Evolutionary conservation across 2,888 invertebrate species (phyloP).

Genomic region (Ypsolopha sequella): DNA sequence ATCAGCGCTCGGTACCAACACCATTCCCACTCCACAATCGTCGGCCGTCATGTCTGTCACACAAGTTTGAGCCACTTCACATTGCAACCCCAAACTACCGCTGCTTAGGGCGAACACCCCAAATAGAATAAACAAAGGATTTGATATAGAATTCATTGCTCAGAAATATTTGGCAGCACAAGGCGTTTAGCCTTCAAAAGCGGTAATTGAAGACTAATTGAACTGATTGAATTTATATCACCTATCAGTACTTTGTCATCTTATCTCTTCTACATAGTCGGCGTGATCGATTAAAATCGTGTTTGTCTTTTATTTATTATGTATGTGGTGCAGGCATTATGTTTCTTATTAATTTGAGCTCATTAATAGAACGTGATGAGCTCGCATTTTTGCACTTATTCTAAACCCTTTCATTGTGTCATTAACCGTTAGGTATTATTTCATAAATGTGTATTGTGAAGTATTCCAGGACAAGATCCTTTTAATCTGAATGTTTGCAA

Average conservation of each 20-base stretch:
- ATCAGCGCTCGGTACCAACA: conserved; percentile 24
- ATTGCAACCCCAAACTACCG: conserved; percentile 14
- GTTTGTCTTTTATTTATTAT: not conserved
- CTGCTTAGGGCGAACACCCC: not conserved
- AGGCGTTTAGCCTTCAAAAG: not conserved
- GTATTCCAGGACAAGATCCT: not conserved
- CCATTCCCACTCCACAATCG: conserved; percentile 22
- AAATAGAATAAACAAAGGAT: not conserved
- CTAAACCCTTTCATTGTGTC: not conserved
- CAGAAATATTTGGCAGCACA: not conserved
- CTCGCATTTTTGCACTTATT: no score
- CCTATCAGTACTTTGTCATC: not conserved
- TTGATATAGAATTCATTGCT: not conserved
- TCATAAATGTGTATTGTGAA: not conserved
- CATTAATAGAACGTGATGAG: not conserved
- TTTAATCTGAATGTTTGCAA: not conserved
- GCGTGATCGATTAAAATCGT: not conserved
- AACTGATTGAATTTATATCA: not conserved
- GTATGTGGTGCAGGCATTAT: not conserved
- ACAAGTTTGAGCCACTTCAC: conserved; percentile 40
- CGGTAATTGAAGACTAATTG: not conserved
- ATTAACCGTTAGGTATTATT: no score
- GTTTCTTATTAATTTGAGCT: not conserved
- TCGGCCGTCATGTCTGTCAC: conserved; percentile 36
- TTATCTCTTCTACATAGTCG: not conserved